Conservation (phyloP, 2,113 vertebrate genomes). For the Theropithecus gelada region DNA sequence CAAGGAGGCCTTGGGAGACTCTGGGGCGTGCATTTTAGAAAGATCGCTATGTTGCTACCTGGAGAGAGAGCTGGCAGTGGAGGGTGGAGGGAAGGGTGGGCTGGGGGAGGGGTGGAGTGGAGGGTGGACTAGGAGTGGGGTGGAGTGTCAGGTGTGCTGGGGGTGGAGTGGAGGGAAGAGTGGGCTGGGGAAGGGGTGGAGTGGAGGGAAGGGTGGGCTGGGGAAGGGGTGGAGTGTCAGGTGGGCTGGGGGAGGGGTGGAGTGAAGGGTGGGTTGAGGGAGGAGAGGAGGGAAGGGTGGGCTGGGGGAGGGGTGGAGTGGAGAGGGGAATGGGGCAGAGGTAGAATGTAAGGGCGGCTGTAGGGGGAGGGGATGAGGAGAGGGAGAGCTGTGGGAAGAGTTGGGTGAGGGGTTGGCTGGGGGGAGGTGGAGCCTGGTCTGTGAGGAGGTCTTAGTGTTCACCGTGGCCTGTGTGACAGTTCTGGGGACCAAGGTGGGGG, state of each 20-base stretch:
- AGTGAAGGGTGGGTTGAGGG: rapidly evolving
- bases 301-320: no score
- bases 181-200: no score
- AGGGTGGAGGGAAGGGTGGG: no score
- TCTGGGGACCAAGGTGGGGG: not conserved
- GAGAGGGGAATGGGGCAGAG: no score
- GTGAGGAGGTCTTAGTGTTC: not conserved
- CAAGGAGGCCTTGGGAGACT: not conserved
- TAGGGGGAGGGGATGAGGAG: rapidly evolving
- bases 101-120: no score
- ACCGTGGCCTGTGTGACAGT: not conserved
- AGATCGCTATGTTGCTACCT: not conserved
- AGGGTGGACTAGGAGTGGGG: no score
- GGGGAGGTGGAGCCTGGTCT: not conserved
- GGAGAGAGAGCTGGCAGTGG: no score
- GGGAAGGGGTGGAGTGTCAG: rapidly evolving
- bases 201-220: no score
- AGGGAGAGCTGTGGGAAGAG: no score
- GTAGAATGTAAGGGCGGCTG: no score
- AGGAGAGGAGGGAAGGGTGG: no score
- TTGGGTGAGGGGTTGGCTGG: not conserved
- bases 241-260: not conserved
- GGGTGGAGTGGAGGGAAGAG: rapidly evolving
- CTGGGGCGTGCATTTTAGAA: not conserved
- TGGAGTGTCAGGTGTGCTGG: not conserved